phyloP scores from a whole-genome alignment of 2,797 vertebrate species.

The Pantherophis vulpinus region DNA sequence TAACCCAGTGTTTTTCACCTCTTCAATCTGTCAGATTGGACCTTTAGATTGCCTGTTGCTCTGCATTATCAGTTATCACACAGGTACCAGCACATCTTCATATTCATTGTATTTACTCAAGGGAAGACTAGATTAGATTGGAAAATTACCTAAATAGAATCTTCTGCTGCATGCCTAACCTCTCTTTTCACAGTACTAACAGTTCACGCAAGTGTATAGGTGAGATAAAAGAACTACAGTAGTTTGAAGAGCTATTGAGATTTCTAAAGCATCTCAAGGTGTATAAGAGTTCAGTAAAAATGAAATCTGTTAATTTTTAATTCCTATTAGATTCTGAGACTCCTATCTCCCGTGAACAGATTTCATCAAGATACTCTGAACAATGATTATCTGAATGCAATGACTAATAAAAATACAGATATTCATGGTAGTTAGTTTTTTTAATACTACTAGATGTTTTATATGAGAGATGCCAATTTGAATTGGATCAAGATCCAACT shows the following conservation, averaged over 20 bases:
- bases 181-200: conserved; percentile 19
- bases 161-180: background rate
- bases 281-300: conserved; percentile 11
- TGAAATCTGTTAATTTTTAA: background rate
- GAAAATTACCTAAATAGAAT: background rate
- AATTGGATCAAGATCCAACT: background rate
- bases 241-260: conserved; percentile 6
- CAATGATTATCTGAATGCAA: background rate
- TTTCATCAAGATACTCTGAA: background rate
- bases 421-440: background rate
- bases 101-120: background rate
- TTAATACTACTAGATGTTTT: background rate
- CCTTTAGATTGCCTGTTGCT: background rate
- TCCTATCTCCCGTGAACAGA: background rate
- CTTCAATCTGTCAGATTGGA: background rate
- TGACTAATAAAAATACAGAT: background rate
- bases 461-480: background rate
- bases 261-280: background rate
- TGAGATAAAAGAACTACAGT: conserved; percentile 12
- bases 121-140: background rate
- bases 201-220: background rate
- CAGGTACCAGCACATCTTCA: conserved; percentile 1
- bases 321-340: background rate
- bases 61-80: background rate
- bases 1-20: background rate